phyloP scores from a whole-genome alignment of 1,140 invertebrate genomes.

The Drosophila leontia region DNA sequence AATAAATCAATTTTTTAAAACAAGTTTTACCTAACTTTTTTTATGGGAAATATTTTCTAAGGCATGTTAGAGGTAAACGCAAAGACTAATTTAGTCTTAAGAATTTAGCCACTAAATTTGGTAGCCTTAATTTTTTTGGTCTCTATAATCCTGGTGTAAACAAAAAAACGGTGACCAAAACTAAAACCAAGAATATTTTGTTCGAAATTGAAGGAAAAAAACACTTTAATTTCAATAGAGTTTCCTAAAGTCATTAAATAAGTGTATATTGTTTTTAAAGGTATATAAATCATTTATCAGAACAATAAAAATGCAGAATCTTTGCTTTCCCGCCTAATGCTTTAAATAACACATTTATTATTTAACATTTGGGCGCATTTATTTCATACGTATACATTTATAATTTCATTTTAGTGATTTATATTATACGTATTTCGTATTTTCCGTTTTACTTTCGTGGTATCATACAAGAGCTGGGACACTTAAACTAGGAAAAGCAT shows the following conservation, averaged over 20 bases:
- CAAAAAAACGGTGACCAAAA: no score
- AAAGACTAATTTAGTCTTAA: no score
- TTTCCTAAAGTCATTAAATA: not conserved
- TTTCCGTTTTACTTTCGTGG: conserved; percentile 26
- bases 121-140: no score
- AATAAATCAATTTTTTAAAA: not conserved
- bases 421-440: conserved; percentile 59
- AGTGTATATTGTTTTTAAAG: not conserved
- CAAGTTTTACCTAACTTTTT: not conserved
- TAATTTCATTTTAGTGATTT: conserved; percentile 46
- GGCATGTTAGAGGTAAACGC: no score
- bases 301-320: not conserved
- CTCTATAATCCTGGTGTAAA: no score
- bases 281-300: not conserved
- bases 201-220: not conserved
- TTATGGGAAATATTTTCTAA: not conserved
- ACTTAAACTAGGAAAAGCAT: conserved; percentile 68
- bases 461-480: conserved; percentile 72
- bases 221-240: not conserved
- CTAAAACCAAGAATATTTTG: not conserved
- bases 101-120: no score
- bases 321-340: not conserved
- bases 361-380: conserved; percentile 57
- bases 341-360: conserved; percentile 1
- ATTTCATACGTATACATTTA: conserved; percentile 47